A percentile compares a stretch with the other conserved stretches of the same genome.
phyloP scores from a whole-genome alignment of 2,888 invertebrate genomes.

The Microctonus hyperodae region DNA sequence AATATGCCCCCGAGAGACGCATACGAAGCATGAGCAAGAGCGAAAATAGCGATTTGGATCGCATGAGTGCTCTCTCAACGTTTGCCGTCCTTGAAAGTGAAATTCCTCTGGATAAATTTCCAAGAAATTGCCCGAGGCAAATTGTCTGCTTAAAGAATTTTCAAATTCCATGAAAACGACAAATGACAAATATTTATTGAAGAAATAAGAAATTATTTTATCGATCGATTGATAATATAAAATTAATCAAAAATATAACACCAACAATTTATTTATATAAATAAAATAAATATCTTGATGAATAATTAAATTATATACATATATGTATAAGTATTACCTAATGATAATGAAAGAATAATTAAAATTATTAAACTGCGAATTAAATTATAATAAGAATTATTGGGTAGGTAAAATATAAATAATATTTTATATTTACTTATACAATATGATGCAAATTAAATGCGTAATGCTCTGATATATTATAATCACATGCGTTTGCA shows the following conservation, averaged over 20 bases:
- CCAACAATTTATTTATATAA: too few species aligned
- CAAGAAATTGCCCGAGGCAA: slow-evolving; percentile 29
- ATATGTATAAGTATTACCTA: too few species aligned
- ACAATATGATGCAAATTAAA: too few species aligned
- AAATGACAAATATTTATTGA: not conserved
- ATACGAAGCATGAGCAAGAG: slow-evolving; percentile 1
- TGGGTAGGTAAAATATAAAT: too few species aligned
- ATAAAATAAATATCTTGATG: too few species aligned
- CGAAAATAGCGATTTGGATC: slow-evolving; percentile 29
- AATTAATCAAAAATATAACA: too few species aligned
- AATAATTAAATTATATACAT: too few species aligned
- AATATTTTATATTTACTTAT: too few species aligned
- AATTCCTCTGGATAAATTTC: slow-evolving; percentile 39
- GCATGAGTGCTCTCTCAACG: slow-evolving; percentile 26
- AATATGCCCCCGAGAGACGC: not conserved
- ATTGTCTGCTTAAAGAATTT: slow-evolving; percentile 15
- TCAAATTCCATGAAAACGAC: slow-evolving; percentile 13
- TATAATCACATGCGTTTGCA: slow-evolving; percentile 31
- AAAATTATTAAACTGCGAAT: too few species aligned
- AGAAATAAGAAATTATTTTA: not conserved
- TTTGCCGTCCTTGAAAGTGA: slow-evolving; percentile 39
- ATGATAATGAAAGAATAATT: too few species aligned
- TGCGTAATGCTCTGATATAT: slow-evolving; percentile 6
- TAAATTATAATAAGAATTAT: too few species aligned
- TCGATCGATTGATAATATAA: too few species aligned